Percentiles rank a stretch among this genome's conserved stretches.
These are phyloP conservation scores for Hemaris fuciformis DNA, from an alignment of 2,888 invertebrate species.

Conservation along the genomic window DNA sequence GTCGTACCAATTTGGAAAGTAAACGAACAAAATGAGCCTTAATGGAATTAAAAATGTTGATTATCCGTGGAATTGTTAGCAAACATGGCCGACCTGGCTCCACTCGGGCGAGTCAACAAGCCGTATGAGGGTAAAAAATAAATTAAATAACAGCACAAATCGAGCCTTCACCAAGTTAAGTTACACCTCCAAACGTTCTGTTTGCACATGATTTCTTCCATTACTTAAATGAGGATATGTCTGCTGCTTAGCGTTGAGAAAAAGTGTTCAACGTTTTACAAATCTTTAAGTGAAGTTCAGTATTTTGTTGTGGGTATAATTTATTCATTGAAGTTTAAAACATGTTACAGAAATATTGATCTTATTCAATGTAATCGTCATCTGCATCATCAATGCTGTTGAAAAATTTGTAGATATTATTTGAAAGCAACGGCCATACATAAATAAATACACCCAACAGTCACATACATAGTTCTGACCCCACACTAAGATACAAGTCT, in stretches of 20 bases:
- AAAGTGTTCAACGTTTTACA: too few relatives aligned
- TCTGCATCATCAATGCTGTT: too few relatives aligned
- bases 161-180: background rate
- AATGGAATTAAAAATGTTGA: slow-evolving; percentile 62
- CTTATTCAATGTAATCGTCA: too few relatives aligned
- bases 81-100: slow-evolving; percentile 51
- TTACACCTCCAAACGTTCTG: background rate
- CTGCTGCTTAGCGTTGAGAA: background rate
- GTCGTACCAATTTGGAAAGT: slow-evolving; percentile 20
- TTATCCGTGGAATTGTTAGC: slow-evolving; percentile 53
- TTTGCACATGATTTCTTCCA: slow-evolving; percentile 17
- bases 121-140: slow-evolving; percentile 16
- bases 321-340: too few relatives aligned
- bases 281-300: too few relatives aligned
- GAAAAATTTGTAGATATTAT: too few relatives aligned
- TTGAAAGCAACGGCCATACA: too few relatives aligned
- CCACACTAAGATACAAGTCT: too few relatives aligned
- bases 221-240: slow-evolving; percentile 21
- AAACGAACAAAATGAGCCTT: slow-evolving; percentile 22
- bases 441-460: too few relatives aligned
- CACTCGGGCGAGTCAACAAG: slow-evolving; percentile 53
- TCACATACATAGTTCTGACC: too few relatives aligned
- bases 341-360: too few relatives aligned
- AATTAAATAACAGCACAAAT: slow-evolving; percentile 26
- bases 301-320: too few relatives aligned